Evolutionary conservation across 2,113 vertebrate species (phyloP).

Genomic region (Leptobrachium leishanense): DNA sequence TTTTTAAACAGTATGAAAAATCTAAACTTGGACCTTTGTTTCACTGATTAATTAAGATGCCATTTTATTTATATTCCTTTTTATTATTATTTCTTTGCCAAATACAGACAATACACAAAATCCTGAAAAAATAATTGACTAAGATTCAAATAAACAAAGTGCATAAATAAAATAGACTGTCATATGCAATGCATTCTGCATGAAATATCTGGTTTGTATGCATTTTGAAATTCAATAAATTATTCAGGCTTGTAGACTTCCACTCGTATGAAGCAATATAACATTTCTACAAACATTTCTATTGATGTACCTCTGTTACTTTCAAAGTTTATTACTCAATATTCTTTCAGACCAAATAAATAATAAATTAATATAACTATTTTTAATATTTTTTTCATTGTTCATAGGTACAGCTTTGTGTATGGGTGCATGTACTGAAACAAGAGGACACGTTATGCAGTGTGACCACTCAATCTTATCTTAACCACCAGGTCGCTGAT

Average conservation of each 20-base stretch:
- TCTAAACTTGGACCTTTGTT: too few relatives aligned
- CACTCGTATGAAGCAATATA: not conserved
- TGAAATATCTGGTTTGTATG: conserved; percentile 11
- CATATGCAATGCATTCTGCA: conserved; percentile 9
- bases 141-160: not conserved
- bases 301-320: not conserved
- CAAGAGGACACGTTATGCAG: too few relatives aligned
- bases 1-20: too few relatives aligned
- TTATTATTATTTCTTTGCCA: not conserved
- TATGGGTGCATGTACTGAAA: too few relatives aligned
- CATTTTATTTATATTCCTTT: too few relatives aligned
- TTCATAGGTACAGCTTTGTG: too few relatives aligned
- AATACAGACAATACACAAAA: not conserved
- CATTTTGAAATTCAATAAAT: conserved; percentile 23
- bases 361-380: too few relatives aligned
- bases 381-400: too few relatives aligned
- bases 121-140: not conserved
- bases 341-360: too few relatives aligned
- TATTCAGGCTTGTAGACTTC: conserved; percentile 4
- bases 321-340: not conserved
- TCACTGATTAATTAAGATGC: too few relatives aligned
- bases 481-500: too few relatives aligned
- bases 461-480: too few relatives aligned
- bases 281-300: conserved; percentile 2
- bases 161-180: not conserved